Conservation (phyloP, 2,113 vertebrate species). For the Colistium nudipinnis region DNA sequence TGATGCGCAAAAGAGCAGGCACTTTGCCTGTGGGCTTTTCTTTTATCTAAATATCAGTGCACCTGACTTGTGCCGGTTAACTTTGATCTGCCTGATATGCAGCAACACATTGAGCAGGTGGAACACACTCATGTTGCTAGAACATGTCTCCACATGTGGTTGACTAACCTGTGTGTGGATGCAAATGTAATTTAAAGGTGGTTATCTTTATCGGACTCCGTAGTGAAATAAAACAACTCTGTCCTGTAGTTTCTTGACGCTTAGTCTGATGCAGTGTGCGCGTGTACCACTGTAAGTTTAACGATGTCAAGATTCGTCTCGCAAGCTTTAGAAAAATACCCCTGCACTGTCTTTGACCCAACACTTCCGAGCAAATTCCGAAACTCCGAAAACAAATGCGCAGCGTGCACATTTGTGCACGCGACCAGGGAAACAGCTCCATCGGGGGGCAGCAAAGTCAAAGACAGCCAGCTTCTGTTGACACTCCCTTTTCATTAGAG, state of each 20-base stretch:
- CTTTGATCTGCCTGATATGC: conserved; percentile 28
- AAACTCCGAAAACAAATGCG: not conserved
- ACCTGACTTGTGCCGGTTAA: not conserved
- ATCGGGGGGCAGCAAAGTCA: conserved; percentile 71
- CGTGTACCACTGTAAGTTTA: not conserved
- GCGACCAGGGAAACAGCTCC: conserved; percentile 30
- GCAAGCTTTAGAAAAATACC: not conserved
- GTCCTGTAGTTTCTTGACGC: not conserved
- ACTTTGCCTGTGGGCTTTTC: not conserved
- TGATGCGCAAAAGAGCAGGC: not conserved
- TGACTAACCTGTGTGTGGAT: conserved; percentile 11
- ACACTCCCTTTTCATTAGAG: conserved; percentile 27
- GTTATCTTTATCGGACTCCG: not conserved
- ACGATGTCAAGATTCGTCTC: not conserved
- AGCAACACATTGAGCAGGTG: conserved; percentile 24
- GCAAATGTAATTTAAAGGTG: conserved; percentile 31
- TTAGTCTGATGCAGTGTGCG: not conserved
- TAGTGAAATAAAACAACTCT: not conserved
- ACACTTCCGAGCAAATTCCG: not conserved
- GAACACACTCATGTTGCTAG: conserved; percentile 4
- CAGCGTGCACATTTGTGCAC: not conserved
- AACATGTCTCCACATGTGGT: conserved; percentile 41
- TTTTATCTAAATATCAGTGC: not conserved
- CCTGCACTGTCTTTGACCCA: not conserved
- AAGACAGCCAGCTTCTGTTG: conserved; percentile 21